phyloP scores from a whole-genome alignment of 2,797 vertebrate species.

The Cacajao melanocephalus region DNA sequence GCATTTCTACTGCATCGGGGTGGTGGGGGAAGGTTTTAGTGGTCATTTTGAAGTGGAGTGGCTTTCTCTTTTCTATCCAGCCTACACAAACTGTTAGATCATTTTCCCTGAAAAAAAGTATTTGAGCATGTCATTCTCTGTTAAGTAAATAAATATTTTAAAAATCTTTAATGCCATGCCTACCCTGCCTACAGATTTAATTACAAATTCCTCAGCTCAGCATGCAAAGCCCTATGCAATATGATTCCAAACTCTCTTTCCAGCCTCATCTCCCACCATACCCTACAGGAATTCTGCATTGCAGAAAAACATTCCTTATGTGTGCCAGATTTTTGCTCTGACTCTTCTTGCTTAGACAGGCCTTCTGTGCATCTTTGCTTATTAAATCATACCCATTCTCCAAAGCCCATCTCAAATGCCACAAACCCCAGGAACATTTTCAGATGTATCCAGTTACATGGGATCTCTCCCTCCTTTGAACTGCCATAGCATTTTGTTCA shows the following conservation, averaged over 20 bases:
- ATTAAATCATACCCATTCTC: slow-evolving; percentile 47
- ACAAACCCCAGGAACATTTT: background rate
- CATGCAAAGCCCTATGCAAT: background rate
- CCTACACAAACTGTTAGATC: slow-evolving; percentile 10
- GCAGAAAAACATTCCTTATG: slow-evolving; percentile 44
- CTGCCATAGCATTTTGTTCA: slow-evolving; percentile 37
- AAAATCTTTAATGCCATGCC: slow-evolving; percentile 34
- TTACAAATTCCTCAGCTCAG: background rate
- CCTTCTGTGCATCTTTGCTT: background rate
- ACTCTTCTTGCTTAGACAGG: background rate
- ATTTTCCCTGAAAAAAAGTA: background rate
- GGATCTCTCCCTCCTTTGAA: slow-evolving; percentile 26
- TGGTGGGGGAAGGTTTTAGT: background rate
- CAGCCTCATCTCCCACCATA: background rate
- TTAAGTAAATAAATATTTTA: slow-evolving; percentile 23
- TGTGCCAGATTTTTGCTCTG: background rate
- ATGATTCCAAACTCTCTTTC: slow-evolving; percentile 49
- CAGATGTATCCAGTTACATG: background rate
- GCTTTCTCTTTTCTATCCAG: background rate
- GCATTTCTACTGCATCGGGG: background rate
- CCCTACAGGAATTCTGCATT: slow-evolving; percentile 2
- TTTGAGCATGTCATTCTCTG: slow-evolving; percentile 13
- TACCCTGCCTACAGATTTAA: slow-evolving; percentile 32
- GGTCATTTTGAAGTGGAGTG: slow-evolving; percentile 27
- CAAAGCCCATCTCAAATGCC: slow-evolving; percentile 36